Evolutionary conservation across 2,113 vertebrate genomes (phyloP).

Genomic region (Hydrolagus affinis): DNA sequence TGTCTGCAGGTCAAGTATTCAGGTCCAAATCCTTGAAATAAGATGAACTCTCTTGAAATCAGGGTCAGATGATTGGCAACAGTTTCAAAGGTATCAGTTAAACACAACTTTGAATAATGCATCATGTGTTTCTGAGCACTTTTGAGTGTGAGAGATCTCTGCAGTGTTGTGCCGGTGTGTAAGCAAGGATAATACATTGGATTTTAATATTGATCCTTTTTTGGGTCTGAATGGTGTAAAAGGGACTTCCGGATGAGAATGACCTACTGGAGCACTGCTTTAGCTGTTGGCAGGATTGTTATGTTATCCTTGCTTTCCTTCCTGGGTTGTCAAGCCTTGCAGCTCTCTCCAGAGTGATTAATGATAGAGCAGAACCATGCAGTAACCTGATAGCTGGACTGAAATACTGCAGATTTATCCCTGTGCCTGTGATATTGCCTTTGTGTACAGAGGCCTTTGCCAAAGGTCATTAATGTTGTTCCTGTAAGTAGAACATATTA

Average conservation of each 20-base stretch:
- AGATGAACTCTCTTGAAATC: constrained; percentile 37
- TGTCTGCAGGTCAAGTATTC: not conserved
- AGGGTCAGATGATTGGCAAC: constrained; percentile 52
- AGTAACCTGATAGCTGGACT: constrained; percentile 36
- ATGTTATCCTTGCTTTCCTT: not conserved
- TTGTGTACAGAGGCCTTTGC: constrained; percentile 9
- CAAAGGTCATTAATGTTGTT: constrained; percentile 37
- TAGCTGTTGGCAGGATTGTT: constrained; percentile 38
- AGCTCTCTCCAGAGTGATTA: constrained; percentile 38
- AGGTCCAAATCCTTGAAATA: not conserved
- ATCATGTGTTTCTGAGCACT: constrained; percentile 41
- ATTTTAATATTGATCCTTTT: constrained; percentile 57
- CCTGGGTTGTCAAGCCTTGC: constrained; percentile 34
- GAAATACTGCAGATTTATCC: constrained; percentile 33
- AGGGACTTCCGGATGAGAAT: constrained; percentile 39
- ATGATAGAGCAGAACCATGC: constrained; percentile 35
- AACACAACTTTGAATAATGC: constrained; percentile 45
- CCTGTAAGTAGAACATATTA: not conserved
- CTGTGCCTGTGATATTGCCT: constrained; percentile 34
- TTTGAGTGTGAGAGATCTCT: constrained; percentile 45
- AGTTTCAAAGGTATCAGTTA: constrained; percentile 55
- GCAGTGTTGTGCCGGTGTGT: constrained; percentile 49
- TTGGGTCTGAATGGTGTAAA: constrained; percentile 41
- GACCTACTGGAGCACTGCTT: constrained; percentile 39
- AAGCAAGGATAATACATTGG: constrained; percentile 60